These are phyloP conservation scores for Phymanthus crucifer DNA, from an alignment of 92 coral and sea anemone genomes.

Conservation along the genomic window DNA sequence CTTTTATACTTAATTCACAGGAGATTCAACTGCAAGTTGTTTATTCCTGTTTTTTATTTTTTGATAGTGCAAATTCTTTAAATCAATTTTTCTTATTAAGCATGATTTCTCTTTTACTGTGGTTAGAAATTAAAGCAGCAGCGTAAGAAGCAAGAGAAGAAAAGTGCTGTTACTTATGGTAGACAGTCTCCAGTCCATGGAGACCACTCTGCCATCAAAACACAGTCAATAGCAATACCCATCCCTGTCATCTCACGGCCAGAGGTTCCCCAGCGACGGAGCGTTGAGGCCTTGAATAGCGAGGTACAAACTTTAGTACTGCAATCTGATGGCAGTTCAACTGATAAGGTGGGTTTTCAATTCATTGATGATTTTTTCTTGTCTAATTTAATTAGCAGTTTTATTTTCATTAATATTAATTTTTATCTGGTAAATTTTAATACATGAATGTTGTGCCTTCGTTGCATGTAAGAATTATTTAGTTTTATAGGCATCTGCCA, in stretches of 20 bases:
- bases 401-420: not conserved
- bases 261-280: conserved; percentile 74
- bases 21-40: not conserved
- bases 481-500: not conserved
- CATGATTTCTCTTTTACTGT: not conserved
- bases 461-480: not conserved
- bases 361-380: not conserved
- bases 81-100: not conserved
- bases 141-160: conserved; percentile 80
- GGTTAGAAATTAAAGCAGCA: conserved; percentile 80
- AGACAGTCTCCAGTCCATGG: conserved; percentile 93
- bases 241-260: conserved; percentile 83
- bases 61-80: not conserved
- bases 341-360: conserved; percentile 33
- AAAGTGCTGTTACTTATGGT: conserved; percentile 74
- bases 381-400: not conserved
- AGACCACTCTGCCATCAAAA: conserved; percentile 84
- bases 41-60: not conserved
- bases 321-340: conserved; percentile 50
- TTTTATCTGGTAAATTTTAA: not conserved
- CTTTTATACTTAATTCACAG: not conserved
- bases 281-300: conserved; percentile 85
- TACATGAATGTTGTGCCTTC: not conserved
- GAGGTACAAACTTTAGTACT: conserved; percentile 85
- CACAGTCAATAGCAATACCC: conserved; percentile 83